Evolutionary conservation across 2,888 invertebrate genomes (phyloP).

Genomic region (Brenthis ino): DNA sequence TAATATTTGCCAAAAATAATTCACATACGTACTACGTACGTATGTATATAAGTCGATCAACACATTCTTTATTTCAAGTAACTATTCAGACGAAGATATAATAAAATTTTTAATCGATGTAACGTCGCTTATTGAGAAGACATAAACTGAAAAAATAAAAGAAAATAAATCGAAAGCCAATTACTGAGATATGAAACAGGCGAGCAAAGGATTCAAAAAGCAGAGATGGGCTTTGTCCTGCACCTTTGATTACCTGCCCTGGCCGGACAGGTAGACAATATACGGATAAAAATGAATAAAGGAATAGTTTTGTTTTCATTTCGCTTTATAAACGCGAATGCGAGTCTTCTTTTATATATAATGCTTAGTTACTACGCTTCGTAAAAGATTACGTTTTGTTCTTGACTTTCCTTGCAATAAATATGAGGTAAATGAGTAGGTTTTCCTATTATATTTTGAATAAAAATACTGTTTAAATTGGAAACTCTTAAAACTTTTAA

Average conservation of each 20-base stretch:
- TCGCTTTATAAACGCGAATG: slow-evolving; percentile 42
- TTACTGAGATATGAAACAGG: slow-evolving; percentile 70
- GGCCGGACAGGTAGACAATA: slow-evolving; percentile 53
- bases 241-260: slow-evolving; percentile 73
- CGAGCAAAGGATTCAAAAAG: slow-evolving; percentile 70
- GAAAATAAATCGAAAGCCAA: slow-evolving; percentile 73
- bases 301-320: slow-evolving; percentile 50
- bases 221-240: slow-evolving; percentile 71
- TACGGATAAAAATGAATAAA: slow-evolving; percentile 51
- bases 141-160: slow-evolving; percentile 37
- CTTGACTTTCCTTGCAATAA: slow-evolving; percentile 33
- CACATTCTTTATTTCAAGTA: background rate
- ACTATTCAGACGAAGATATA: background rate
- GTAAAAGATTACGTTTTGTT: slow-evolving; percentile 39
- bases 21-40: no score
- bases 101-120: slow-evolving; percentile 5
- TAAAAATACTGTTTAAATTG: slow-evolving; percentile 11
- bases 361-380: slow-evolving; percentile 36
- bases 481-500: slow-evolving; percentile 38
- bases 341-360: slow-evolving; percentile 43
- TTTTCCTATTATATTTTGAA: slow-evolving; percentile 17
- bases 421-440: slow-evolving; percentile 15
- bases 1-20: no score
- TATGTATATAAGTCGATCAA: background rate
- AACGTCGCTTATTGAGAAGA: slow-evolving; percentile 23